Evolutionary conservation across 1,140 invertebrate species (phyloP).

Genomic region (Lasioglossum albipes): DNA sequence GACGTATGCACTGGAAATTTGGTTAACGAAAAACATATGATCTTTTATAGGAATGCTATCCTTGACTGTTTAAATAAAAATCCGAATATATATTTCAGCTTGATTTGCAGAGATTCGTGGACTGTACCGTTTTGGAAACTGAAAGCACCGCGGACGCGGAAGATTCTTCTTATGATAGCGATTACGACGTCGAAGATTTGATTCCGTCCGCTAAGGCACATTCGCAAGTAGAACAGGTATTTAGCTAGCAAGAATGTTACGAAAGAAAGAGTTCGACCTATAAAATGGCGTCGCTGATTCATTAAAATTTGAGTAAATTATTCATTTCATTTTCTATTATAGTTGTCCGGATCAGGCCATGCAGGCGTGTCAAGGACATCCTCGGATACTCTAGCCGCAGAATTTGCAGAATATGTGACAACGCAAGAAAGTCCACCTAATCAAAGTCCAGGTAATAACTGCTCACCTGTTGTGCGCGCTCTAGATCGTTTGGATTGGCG

Average conservation of each 20-base stretch:
- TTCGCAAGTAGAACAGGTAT: constrained; percentile 63
- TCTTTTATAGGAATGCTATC: no score
- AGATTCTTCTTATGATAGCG: constrained; percentile 93
- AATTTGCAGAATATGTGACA: constrained; percentile 91
- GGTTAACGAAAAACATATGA: no score
- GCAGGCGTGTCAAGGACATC: constrained; percentile 89
- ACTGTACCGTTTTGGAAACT: constrained; percentile 78
- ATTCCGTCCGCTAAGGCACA: constrained; percentile 65
- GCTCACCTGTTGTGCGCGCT: no score
- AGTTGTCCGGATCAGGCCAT: constrained; percentile 80
- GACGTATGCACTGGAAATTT: no score
- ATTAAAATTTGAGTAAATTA: no score
- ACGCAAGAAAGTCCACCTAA: constrained; percentile 67
- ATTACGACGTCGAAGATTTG: constrained; percentile 86
- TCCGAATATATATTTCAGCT: constrained; percentile 31
- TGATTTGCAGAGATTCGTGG: constrained; percentile 81
- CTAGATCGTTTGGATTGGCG: no score
- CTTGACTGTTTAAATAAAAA: neutral
- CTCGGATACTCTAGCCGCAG: constrained; percentile 90
- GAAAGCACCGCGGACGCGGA: constrained; percentile 83
- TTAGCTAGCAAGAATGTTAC: no score
- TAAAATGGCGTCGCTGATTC: no score
- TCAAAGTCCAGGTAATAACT: constrained; percentile 67
- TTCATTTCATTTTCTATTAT: constrained; percentile 49
- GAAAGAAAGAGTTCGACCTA: no score